Conservation (phyloP, 2,797 vertebrate species). For the Odontamblyopus lacepedii region DNA sequence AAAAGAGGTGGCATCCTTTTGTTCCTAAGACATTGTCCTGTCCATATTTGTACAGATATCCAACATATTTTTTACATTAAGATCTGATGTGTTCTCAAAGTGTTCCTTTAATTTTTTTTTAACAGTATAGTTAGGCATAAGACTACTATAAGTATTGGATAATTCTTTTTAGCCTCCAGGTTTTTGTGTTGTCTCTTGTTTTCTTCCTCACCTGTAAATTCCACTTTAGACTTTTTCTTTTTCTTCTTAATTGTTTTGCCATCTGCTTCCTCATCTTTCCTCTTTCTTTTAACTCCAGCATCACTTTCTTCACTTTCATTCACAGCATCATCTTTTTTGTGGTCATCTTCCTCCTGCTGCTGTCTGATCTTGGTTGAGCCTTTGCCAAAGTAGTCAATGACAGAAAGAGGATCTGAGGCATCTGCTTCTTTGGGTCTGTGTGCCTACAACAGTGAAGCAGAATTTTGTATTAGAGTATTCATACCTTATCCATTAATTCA, state of each 20-base stretch:
- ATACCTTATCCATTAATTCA: no score
- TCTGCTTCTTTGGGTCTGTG: conserved; percentile 58
- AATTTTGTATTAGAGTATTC: not conserved
- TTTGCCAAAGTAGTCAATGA: conserved; percentile 84
- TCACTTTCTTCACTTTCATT: conserved; percentile 30
- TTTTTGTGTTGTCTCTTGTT: not conserved
- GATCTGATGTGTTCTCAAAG: no score
- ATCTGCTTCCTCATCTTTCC: conserved; percentile 14
- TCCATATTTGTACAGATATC: no score
- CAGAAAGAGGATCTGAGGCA: conserved; percentile 52
- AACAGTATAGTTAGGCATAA: not conserved
- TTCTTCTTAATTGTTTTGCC: conserved; percentile 32
- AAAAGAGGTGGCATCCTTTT: no score
- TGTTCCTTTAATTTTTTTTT: no score
- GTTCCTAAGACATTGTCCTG: no score
- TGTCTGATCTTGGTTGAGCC: conserved; percentile 46
- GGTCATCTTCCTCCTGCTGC: conserved; percentile 21
- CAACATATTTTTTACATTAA: no score
- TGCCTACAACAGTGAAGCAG: conserved; percentile 62
- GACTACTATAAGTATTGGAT: not conserved
- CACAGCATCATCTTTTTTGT: conserved; percentile 15
- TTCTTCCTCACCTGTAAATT: conserved; percentile 43
- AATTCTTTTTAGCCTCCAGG: not conserved
- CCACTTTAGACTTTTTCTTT: conserved; percentile 55
- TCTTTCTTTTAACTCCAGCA: conserved; percentile 56